Evolutionary conservation across 2,113 vertebrate species (phyloP), one percentile per base, ranked within the genome.

Genomic region (Sylvilagus bachmani): DNA sequence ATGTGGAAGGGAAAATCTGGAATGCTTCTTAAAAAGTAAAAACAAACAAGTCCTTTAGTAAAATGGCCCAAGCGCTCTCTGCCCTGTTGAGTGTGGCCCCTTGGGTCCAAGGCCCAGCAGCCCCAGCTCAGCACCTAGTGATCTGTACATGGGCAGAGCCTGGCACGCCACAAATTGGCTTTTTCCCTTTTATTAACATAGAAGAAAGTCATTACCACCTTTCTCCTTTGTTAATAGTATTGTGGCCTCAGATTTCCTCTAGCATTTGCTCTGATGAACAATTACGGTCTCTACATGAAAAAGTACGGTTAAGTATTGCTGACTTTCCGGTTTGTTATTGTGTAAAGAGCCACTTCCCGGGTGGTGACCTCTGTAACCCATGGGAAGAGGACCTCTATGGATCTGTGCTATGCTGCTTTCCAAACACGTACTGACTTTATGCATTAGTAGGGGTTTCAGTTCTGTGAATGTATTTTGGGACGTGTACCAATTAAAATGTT

Each of bases 1-100:
- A 97, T 97, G 85, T 94, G 1, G 19, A 96, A 87, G 80, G 83
- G 83, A 67, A 89, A 77, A 85, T 55, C 44, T 78, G 94, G 97
- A 93, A 92, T 51, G 90, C 77, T 95, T 96, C 44, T 95, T 83
- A 22, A 95, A 93, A 92, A 64, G 64, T 13, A 44, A 44, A 44
- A 44, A 44, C 44, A 64, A 82, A 94, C 22, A 64, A 53, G 74
- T 91, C 87, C 67, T 51, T 94, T 79, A 77, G 2, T 0, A 0
- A 51, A 44, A 31, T 24, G 36, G 61, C 49, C 69, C 25, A 5
- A 8, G 0, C 11, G 5, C 10, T 9, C 58, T 22, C 51, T 36
- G 36, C 27, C 49, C 44, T 44, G 44, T 7, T 44, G 44, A 44
- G 44, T 44, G 44, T 44, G 6, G 44, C 44, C 44, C 44, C 58